Evolutionary conservation across 1,140 invertebrate species (phyloP).

Genomic region (Stegodyphus dumicola): DNA sequence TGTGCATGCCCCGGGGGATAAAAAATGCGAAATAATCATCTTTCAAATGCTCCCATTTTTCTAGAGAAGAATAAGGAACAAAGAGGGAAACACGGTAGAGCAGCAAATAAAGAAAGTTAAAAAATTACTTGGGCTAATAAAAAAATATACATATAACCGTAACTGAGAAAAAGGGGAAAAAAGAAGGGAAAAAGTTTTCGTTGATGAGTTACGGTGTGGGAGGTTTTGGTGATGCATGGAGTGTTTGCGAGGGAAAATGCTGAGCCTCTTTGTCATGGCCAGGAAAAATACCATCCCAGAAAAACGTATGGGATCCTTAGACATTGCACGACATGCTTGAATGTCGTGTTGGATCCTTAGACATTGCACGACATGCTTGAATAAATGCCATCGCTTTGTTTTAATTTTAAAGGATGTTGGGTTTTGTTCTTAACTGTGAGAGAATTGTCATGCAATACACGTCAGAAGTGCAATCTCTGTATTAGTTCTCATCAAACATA

Average conservation of each 20-base stretch:
- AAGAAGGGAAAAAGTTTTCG: background rate
- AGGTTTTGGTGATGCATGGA: constrained; percentile 21
- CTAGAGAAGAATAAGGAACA: constrained; percentile 35
- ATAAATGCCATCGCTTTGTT: no score
- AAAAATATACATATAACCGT: constrained; percentile 37
- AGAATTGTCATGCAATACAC: no score
- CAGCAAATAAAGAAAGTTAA: background rate
- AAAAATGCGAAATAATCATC: constrained; percentile 56
- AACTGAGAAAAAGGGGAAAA: constrained; percentile 1
- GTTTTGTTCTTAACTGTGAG: no score
- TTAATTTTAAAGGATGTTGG: no score
- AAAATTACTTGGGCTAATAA: constrained; percentile 31
- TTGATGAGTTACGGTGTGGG: constrained; percentile 24
- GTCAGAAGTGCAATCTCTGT: no score
- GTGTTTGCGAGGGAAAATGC: constrained; percentile 32
- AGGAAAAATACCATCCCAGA: background rate
- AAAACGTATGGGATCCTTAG: background rate
- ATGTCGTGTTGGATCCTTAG: no score
- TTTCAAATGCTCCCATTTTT: constrained; percentile 59
- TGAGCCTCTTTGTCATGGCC: constrained; percentile 34
- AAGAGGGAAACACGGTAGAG: constrained; percentile 3
- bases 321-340: no score
- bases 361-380: no score
- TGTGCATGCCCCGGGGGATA: constrained; percentile 7
- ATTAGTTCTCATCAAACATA: no score